Percentiles rank a stretch among this genome's conserved stretches.
phyloP scores from a whole-genome alignment of 2,888 invertebrate genomes.

The Cryptus armator region DNA sequence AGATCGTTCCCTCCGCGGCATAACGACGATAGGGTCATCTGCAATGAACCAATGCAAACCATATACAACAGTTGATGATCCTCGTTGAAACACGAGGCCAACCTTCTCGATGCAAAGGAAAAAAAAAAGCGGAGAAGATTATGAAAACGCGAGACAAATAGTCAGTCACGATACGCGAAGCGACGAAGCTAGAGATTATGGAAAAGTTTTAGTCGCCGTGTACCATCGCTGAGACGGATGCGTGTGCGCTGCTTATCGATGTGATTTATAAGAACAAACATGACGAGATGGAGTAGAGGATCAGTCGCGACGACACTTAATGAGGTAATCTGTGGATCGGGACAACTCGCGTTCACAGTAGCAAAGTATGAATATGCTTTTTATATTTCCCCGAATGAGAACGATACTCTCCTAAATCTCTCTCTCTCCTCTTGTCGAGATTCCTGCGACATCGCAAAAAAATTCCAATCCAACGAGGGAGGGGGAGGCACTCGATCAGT shows the following conservation, averaged over 20 bases:
- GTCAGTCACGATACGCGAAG: constrained; percentile 55
- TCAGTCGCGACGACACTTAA: constrained; percentile 78
- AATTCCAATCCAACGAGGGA: neutral
- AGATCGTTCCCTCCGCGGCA: constrained; percentile 93
- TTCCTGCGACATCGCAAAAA: neutral
- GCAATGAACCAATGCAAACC: constrained; percentile 78
- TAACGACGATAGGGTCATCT: constrained; percentile 93
- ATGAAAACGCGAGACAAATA: constrained; percentile 23
- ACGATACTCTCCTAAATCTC: neutral
- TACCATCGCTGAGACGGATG: constrained; percentile 61
- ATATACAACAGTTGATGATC: neutral
- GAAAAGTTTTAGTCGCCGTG: constrained; percentile 78
- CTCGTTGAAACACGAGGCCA: constrained; percentile 5
- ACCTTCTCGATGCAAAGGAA: constrained; percentile 31
- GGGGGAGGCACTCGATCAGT: neutral
- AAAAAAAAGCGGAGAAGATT: constrained; percentile 4
- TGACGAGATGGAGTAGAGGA: constrained; percentile 70
- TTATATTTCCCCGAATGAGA: constrained; percentile 27
- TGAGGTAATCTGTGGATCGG: constrained; percentile 80
- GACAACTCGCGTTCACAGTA: constrained; percentile 74
- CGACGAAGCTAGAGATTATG: constrained; percentile 76
- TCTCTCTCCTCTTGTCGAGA: constrained; percentile 1
- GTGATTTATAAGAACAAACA: constrained; percentile 85
- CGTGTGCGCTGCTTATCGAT: constrained; percentile 77
- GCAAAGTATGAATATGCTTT: constrained; percentile 60